Base-by-base conservation (phyloP, 2,888 invertebrate genomes). In the Calameuta pallipes region DNA sequence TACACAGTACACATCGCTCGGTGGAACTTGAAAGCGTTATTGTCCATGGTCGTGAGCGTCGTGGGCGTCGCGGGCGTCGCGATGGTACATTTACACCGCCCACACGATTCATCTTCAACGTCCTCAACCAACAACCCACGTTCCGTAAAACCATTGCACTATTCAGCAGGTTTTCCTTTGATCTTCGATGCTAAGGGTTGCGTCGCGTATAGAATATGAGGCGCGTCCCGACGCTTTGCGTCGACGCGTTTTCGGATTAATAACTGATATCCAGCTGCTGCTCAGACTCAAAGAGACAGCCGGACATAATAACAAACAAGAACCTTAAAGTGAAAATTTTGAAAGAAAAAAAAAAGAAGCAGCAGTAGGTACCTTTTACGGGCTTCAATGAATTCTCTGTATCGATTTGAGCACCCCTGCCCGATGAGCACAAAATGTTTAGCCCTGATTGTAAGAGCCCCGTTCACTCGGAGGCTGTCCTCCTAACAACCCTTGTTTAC, bases 401-500 rank as follows among this genome's bases (percentile, higher is more conserved):
- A 56, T 23, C 56, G 76, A 73, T 80, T 80, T 81, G 84, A 83
- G 83, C 81, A 80, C 73, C 83, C 73, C 84, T 82, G 83, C 73
- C 15, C 78, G 83, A 79, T 85, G 88, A 87, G 88, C 86, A 88
- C 87, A 88, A 89, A 90, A 90, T 89, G 89, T 89, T 89, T 87
- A 87, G 86, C 83, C 85, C 85, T 86, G 89, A 89, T 89, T 86
- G 87, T 87, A 87, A 89, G 89, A 88, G 87, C 85, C 85, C 56
- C 81, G 82, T 82, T 82, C 80, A 82, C 83, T 85, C 83, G 83
- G 84, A 85, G 89, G 87, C 86, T 87, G 87, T 80, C 83, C 87
- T 80, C 83, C 87, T 87, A 90, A 90, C 88, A 87, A 87, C 88
- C 90, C 90, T 90, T 90, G 90, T 90, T 90, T 90, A 90, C 88